Base-by-base conservation (phyloP, 2,113 vertebrate genomes). In the Sinocyclocheilus rhinocerous region DNA sequence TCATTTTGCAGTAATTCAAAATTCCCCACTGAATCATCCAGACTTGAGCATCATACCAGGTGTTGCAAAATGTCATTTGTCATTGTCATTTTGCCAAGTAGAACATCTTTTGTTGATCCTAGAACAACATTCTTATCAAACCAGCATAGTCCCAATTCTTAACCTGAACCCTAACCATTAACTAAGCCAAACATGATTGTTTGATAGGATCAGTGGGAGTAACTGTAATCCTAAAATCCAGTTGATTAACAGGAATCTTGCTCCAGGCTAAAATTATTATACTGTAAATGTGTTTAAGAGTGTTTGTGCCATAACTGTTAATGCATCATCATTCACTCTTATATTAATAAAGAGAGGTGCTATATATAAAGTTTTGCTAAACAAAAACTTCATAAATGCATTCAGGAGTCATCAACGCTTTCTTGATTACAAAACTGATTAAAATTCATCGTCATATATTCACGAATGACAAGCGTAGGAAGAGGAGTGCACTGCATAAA, bases 371-470 rank as follows among this genome's bases (percentile, higher is more conserved):
- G 36, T 45, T 61, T 42, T 9, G 36, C 57, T 3, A 63, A 63
- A 63, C 33, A 39, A 78, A 75, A 79, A 15, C 77, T 42, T 61
- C 3, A 61, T n/a, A 42, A 61, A 63, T 18, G 2, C 13, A 79
- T 79, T 79, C 52, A 79, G 18, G 22, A 63, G 22, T 63, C 22
- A 45, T 36, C 59, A 81, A 42, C 13, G 6, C 2, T 63, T 81
- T 39, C 39, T 80, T 42, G 22, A 45, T 63, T 80, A 81, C 36
- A 81, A 18, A 81, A 45, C 78, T 45, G 36, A 81, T 81, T 81
- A 65, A 8, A 81, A 81, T 81, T 81, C 57, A 81, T 81, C 15
- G 9, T 16, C 39, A 61, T 63, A 15, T 81, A 65, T 81, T 81
- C 57, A 42, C 11, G 15, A 79, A 79, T 79, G 33, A 79, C 39